Evolutionary conservation across 1,140 invertebrate genomes (phyloP).

Genomic region (Anoplophora glabripennis): DNA sequence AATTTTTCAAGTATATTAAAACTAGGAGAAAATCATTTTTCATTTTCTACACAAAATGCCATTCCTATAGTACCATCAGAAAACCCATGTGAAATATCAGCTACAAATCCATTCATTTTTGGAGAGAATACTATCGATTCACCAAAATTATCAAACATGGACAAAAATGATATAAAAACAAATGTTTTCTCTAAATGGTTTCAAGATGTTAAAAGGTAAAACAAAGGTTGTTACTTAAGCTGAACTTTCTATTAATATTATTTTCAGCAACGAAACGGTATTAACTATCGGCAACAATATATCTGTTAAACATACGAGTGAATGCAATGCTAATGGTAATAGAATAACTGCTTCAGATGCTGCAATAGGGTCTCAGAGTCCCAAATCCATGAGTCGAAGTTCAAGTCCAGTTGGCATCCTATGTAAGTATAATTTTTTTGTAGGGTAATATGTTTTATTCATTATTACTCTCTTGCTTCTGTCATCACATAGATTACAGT

Average conservation of each 20-base stretch:
- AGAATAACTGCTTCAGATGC: slow-evolving; percentile 70
- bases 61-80: slow-evolving; percentile 32
- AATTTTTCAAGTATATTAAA: slow-evolving; percentile 24
- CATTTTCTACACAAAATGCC: slow-evolving; percentile 33
- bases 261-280: background rate
- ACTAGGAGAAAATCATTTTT: slow-evolving; percentile 35
- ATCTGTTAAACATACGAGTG: slow-evolving; percentile 37
- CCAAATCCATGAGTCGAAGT: slow-evolving; percentile 55
- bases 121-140: slow-evolving; percentile 43
- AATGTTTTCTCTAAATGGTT: slow-evolving; percentile 71
- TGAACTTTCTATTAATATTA: background rate
- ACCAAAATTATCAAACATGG: slow-evolving; percentile 44
- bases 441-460: background rate
- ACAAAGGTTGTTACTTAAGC: background rate
- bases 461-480: no score
- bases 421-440: slow-evolving; percentile 24
- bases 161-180: slow-evolving; percentile 58
- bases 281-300: background rate
- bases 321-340: slow-evolving; percentile 74
- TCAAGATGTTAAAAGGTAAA: slow-evolving; percentile 57
- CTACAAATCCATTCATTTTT: slow-evolving; percentile 63
- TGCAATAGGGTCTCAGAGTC: slow-evolving; percentile 60
- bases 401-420: slow-evolving; percentile 62
- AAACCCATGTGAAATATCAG: slow-evolving; percentile 27
- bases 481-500: no score